Conservation (phyloP, 2,113 vertebrate genomes). For the Callorhinus ursinus region DNA sequence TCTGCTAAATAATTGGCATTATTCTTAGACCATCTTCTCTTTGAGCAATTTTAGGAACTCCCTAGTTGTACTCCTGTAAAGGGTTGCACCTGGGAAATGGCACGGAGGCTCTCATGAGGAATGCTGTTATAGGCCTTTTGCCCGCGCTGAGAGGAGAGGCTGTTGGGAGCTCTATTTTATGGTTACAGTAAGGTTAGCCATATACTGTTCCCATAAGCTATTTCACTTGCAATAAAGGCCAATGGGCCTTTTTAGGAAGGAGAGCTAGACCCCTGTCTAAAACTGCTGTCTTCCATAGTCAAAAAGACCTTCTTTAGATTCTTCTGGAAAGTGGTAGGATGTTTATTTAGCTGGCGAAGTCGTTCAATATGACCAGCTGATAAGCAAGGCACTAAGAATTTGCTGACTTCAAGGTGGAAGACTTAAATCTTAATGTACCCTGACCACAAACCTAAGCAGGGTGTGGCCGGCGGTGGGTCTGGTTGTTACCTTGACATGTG, state of each 20-base stretch:
- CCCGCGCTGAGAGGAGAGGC: neutral
- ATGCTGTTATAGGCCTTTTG: neutral
- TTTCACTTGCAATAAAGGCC: conserved; percentile 76
- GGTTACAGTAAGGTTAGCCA: conserved; percentile 51
- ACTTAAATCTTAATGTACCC: neutral
- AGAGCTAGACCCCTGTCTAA: conserved; percentile 50
- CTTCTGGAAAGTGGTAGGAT: conserved; percentile 43
- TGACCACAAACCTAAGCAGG: neutral
- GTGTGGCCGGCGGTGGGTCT: neutral
- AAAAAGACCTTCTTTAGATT: conserved; percentile 48
- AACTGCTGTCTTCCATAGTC: conserved; percentile 27
- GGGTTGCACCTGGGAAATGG: conserved; percentile 28
- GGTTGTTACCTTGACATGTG: neutral
- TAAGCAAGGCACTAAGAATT: conserved; percentile 24
- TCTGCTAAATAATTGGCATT: neutral
- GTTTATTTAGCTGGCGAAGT: conserved; percentile 29
- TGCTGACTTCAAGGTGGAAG: neutral
- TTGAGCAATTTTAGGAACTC: neutral
- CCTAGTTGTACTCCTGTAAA: conserved; percentile 22
- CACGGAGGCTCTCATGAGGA: neutral
- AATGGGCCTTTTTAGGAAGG: conserved; percentile 74
- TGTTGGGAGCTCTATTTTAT: conserved; percentile 51
- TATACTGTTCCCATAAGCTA: conserved; percentile 66
- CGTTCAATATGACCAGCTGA: neutral
- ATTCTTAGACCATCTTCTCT: neutral